Base-by-base conservation (phyloP, 2,113 vertebrate species). In the Brachyhypopomus occidentalis region DNA sequence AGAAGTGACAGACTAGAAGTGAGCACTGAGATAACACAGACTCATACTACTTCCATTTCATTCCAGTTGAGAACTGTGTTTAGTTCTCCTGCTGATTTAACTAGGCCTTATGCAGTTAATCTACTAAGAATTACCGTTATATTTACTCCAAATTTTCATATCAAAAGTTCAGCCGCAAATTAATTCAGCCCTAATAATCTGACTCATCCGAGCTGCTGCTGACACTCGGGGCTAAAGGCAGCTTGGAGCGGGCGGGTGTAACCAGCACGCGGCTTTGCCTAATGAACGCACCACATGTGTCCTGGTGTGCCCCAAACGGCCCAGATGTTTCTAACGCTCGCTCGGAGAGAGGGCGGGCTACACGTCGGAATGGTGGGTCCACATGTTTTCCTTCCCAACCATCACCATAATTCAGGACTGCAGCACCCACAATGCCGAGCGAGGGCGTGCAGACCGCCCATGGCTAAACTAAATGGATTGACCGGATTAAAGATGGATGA, bases 291-390 rank as follows among this genome's bases (percentile, higher is more conserved):
- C 73, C 79, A 86, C 79, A 84, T 86, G 85, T 86, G 83, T 83
- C 69, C 76, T 23, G 76, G 22, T 22, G 41, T 55, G 64, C 72
- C 66, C 77, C 79, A 79, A 83, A 84, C 67, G 27, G 59, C 56
- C 83, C 85, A 86, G 85, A 86, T 86, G 85, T 63, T 84, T 82
- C 82, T 84, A 79, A 77, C 63, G 66, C 80, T 64, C 48, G 45
- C 60, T 72, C 27, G 7, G 59, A 79, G 72, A 52, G 78, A 76
- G 70, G 70, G 66, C 64, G 59, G 38, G 64, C 77, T 73, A 69
- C 36, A 71, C 84, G 56, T 69, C 60, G n/a, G 58, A 62, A 59
- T 48, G 60, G 60, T 41, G 69, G 45, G 60, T 81, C 72, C 63
- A 66, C 48, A 55, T 72, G 78, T 23, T 72, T 84, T 85, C 84